Evolutionary conservation across 1,140 invertebrate species (phyloP), one percentile per base, ranked within the genome.

Genomic region (Cotesia chilonis): DNA sequence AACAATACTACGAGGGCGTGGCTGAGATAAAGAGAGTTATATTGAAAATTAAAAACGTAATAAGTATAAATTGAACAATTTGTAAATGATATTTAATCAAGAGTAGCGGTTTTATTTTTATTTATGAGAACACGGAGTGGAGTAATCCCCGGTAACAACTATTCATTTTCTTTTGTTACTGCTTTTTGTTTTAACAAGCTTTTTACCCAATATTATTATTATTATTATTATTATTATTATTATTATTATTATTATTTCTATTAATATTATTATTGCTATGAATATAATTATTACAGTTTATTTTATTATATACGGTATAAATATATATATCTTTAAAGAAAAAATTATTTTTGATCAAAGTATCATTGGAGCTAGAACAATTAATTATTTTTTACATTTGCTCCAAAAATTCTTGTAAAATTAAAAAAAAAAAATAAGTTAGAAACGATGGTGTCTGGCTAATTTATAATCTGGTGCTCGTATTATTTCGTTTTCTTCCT

Each of bases 291-390:
- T 68, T 77, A 82, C 28, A 64, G 76, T 77, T 81, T 80, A 81
- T 81, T 80, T 80, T 79, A 78, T 70, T 80, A 78, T 79, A 78
- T 74, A 81, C 66, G 41, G 74, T 72, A 74, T 54, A 55, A 72
- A 68, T 68, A 70, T 73, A 28, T 72, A 68, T 73, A 69, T 41
- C 64, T 69, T 28, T 75, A 41, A 41, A 41, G 3, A 41, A 41
- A 51, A 59, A 72, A 0, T n/a, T 74, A 66, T 75, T 70, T 72
- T 68, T 20, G 71, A 71, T 67, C 36, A 72, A 68, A 10, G 59
- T 66, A n/a, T 55, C 51, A 69, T 51, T 70, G 68, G 57, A 67
- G 47, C 68, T 70, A 68, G 54, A 67, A 65, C 63, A 57, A 57
- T 28, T 38, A 61, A 71, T 61, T 71, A 59, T 75, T 74, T 68